These are phyloP conservation scores for Chlorops oryzae DNA, from an alignment of 1,140 invertebrate genomes.

Conservation along the genomic window DNA sequence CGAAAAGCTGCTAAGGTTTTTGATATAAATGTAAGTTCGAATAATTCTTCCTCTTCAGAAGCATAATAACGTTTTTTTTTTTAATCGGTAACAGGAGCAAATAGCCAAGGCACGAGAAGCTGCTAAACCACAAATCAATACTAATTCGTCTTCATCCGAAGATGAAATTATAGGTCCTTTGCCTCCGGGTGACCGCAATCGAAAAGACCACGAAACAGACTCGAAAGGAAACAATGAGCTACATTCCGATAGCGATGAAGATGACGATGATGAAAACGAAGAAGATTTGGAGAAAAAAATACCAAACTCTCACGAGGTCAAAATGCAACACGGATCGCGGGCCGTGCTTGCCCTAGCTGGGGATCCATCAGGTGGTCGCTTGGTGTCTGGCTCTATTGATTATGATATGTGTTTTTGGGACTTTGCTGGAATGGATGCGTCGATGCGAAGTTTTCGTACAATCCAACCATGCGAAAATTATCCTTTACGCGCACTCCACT, in stretches of 20 bases:
- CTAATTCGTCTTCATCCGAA: constrained; percentile 19
- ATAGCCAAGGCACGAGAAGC: constrained; percentile 35
- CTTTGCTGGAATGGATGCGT: constrained; percentile 95
- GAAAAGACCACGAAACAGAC: neutral
- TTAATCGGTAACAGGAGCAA: constrained; percentile 22
- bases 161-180: constrained; percentile 37
- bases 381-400: constrained; percentile 89
- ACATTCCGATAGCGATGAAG: constrained; percentile 21
- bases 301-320: constrained; percentile 73
- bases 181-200: constrained; percentile 11
- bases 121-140: constrained; percentile 14
- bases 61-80: neutral
- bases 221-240: neutral
- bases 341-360: constrained; percentile 80
- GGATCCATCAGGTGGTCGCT: constrained; percentile 85
- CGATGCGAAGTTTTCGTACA: constrained; percentile 84
- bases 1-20: constrained; percentile 72
- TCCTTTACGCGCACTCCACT: constrained; percentile 84
- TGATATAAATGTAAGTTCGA: constrained; percentile 55
- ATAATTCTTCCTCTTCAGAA: too few relatives aligned
- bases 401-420: constrained; percentile 97
- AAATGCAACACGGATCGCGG: constrained; percentile 78
- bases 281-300: constrained; percentile 56
- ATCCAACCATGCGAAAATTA: constrained; percentile 92
- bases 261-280: constrained; percentile 52